These are phyloP conservation scores for Tortrix viridana DNA, from an alignment of 2,888 invertebrate species.

Conservation along the genomic window DNA sequence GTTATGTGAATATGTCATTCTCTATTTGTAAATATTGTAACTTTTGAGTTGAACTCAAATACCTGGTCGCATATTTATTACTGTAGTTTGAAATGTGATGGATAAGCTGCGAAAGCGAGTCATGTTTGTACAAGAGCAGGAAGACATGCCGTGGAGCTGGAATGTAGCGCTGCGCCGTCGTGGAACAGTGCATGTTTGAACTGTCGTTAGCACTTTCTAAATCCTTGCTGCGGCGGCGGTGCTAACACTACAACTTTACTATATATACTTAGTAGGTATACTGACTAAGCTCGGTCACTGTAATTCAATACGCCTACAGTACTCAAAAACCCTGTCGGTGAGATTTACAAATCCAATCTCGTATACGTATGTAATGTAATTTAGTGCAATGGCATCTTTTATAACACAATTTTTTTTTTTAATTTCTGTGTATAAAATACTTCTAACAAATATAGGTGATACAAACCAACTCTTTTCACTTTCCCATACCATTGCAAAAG, in stretches of 20 bases:
- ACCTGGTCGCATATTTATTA: neutral
- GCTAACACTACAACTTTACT: conserved; percentile 17
- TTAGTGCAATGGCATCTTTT: no score
- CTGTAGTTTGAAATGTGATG: neutral
- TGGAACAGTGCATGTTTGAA: conserved; percentile 69
- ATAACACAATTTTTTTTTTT: no score
- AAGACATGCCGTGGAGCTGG: conserved; percentile 61
- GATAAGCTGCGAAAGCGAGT: conserved; percentile 46
- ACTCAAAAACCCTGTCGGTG: conserved; percentile 8
- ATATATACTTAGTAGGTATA: conserved; percentile 7
- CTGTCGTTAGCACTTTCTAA: conserved; percentile 72
- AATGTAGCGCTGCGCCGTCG: conserved; percentile 64
- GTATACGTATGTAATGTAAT: neutral
- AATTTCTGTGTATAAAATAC: no score
- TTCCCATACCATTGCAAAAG: neutral
- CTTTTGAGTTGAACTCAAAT: conserved; percentile 2
- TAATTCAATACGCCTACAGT: conserved; percentile 15
- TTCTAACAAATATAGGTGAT: no score
- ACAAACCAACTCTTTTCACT: no score
- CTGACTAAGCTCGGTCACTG: conserved; percentile 17
- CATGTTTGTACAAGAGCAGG: conserved; percentile 66
- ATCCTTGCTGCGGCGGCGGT: conserved; percentile 51
- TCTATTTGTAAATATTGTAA: no score
- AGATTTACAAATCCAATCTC: neutral
- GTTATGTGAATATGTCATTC: no score